Base-by-base conservation (phyloP, 2,113 vertebrate species). In the Rostratula benghalensis region DNA sequence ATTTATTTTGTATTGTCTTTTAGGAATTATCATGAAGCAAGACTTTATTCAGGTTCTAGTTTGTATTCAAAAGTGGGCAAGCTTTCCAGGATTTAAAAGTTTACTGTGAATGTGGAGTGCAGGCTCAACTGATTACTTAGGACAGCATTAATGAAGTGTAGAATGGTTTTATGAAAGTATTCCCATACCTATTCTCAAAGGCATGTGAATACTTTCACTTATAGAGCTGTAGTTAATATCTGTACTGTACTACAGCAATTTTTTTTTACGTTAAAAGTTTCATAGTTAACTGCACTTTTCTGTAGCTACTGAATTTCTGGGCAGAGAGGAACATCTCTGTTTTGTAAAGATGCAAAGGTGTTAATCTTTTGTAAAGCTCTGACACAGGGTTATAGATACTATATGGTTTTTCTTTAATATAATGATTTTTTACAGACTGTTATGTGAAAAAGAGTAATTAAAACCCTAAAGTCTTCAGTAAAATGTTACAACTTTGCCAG, bases 71-170 rank as follows among this genome's bases (percentile, higher is more conserved):
- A 94, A 82, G 15, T 39, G 30, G 35, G 28, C 56, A 84, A 56
- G 14, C 57, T 88, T 77, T 60, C 73, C 50, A 89, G 73, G 25
- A 83, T 88, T 93, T 68, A 64, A 33, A 45, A 28, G 16, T 92
- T 94, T 92, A 53, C 41, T 59, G 21, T n/a, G 37, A 37, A 57
- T 87, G 28, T 87, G 77, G 86, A 83, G 25, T 45, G 46, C 37
- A 77, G 63, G 46, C 14, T 96, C 89, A 96, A 87, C 59, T 83
- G 76, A 74, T 94, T 28, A 11, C 13, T 94, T 92, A 77, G 3
- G 18, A 65, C 19, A 3, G 39, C 83, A 77, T 96, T 94, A 95
- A 83, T 67, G 73, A 87, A 93, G 87, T 57, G 45, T 30, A 95
- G 64, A 92, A 76, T 6, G 81, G 23, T 53, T 83, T 86, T 80